Evolutionary conservation across 2,113 vertebrate species (phyloP), one percentile per base, ranked within the genome.

Genomic region (Corythaixoides concolor): DNA sequence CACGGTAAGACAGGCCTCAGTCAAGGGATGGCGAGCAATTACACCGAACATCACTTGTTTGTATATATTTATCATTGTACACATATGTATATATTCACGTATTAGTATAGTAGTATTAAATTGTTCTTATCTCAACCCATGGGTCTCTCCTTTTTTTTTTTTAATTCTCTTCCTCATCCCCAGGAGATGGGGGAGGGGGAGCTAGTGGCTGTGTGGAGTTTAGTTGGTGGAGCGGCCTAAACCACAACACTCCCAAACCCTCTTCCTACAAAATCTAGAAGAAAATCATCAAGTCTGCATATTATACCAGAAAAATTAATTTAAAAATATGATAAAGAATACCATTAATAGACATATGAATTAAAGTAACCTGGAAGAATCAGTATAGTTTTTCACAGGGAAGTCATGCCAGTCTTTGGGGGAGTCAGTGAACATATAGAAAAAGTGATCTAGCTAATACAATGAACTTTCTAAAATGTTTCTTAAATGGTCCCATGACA

Each of bases 231-330:
- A 39, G 39, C 11, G 39, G 39, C 39, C 39, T 39, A 39, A 39
- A 12, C 41, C 5, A n/a, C 15, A n/a, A 28, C 47, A 7, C 8
- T 43, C 11, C 5, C 22, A 53, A 41, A 68, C 2, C 1, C 0
- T 3, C 0, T 23, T 49, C 20, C 11, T 63, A 52, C 2, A 52
- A 80, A 62, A 76, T 72, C 39, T 67, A 41, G 33, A 20, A 41
- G 72, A 68, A 80, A 15, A 4, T 39, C 20, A 28, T 64, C 9
- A 39, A 45, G 2, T 39, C 18, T 70, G 9, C 8, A 50, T 50
- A 27, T 47, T 50, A 13, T 39, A 35, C 27, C 4, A 50, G 32
- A 70, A 27, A 55, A 75, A 60, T 49, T 20, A 0, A 1, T 41
- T 27, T 53, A 74, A 53, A 49, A 15, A 6, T 49, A 9, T 30